Evolutionary conservation across 2,113 vertebrate species (phyloP).

Genomic region (Sylvia atricapilla): DNA sequence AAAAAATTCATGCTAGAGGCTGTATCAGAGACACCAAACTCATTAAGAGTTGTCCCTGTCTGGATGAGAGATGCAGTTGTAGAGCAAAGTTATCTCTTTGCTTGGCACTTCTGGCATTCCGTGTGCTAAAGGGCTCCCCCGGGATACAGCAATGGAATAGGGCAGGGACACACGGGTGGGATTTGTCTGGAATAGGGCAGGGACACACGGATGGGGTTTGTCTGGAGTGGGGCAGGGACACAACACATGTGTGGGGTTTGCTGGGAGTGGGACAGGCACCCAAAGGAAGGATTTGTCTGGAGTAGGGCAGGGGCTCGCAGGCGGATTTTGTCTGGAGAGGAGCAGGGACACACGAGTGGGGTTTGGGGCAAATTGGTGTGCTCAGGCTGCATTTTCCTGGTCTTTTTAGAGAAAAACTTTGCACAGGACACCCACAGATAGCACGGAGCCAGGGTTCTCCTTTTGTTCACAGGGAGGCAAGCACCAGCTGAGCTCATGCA

Average conservation of each 20-base stretch:
- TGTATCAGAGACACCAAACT: neutral
- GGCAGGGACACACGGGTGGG: accelerated
- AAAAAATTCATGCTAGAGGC: neutral
- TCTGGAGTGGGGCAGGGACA: neutral
- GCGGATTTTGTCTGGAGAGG: neutral
- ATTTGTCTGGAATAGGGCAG: neutral
- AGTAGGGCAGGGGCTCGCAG: too few relatives aligned
- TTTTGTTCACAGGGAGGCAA: accelerated
- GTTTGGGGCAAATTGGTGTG: neutral
- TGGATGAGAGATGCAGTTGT: neutral
- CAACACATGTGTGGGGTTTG: accelerated
- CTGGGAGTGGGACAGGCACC: too few relatives aligned
- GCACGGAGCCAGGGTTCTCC: neutral
- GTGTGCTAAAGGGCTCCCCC: neutral
- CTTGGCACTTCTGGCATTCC: accelerated
- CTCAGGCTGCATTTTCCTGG: neutral
- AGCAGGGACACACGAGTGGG: neutral
- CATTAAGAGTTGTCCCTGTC: neutral
- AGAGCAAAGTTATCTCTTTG: neutral
- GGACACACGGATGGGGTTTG: neutral
- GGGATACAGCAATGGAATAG: accelerated
- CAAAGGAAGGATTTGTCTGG: accelerated
- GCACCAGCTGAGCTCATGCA: accelerated
- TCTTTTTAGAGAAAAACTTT: neutral
- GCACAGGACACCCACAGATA: accelerated